phyloP scores from a whole-genome alignment of 2,888 invertebrate genomes.

The Acrobasis repandana region DNA sequence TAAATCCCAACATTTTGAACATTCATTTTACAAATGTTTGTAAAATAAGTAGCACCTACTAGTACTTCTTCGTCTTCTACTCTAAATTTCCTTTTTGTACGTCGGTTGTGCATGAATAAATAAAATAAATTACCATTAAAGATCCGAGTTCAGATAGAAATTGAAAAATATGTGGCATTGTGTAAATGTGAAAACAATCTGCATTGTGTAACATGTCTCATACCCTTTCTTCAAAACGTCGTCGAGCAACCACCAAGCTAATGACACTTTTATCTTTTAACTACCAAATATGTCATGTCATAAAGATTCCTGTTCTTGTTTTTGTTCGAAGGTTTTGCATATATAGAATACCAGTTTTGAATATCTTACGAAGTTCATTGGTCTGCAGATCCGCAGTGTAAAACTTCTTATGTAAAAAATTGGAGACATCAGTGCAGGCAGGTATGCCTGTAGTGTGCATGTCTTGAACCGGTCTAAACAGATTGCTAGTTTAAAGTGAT shows the following conservation, averaged over 20 bases:
- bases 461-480: no score
- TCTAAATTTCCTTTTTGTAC: no score
- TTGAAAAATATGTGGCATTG: slow-evolving; percentile 1
- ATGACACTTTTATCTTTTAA: neutral
- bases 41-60: no score
- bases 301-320: neutral
- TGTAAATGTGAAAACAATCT: neutral
- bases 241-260: neutral
- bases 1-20: no score
- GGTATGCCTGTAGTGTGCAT: no score
- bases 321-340: neutral
- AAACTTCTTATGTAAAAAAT: no score
- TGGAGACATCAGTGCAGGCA: no score
- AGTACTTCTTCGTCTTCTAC: no score
- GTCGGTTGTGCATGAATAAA: no score
- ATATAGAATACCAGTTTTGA: neutral
- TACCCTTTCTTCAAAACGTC: neutral
- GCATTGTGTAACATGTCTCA: neutral
- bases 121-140: neutral
- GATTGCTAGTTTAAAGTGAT: no score
- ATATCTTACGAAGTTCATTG: neutral
- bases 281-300: no score
- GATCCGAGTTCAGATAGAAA: neutral
- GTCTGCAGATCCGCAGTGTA: neutral
- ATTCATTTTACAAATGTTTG: no score